Evolutionary conservation across 2,888 invertebrate genomes (phyloP), one percentile per base, ranked within the genome.

Genomic region (Pristionchus mayeri): DNA sequence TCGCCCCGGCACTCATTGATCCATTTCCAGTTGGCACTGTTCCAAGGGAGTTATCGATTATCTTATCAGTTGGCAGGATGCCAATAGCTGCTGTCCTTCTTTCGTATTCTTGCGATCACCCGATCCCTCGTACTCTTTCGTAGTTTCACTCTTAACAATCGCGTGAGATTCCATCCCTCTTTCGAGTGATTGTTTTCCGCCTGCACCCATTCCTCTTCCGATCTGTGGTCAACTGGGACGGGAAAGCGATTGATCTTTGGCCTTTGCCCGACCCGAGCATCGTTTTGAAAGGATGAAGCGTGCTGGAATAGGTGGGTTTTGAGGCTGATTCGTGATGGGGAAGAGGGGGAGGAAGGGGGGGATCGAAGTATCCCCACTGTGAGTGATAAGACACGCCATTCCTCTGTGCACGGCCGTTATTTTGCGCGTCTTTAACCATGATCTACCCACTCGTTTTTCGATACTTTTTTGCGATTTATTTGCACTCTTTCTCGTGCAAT

Each of bases 341-440:
- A 24, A 48, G 48, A 76, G n/a, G 48, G 24, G 50, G 24, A 24
- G 0, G 30, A 48, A 48, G 24, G 76, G n/a, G n/a, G 48, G 63
- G 50, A 50, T 76, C 76, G 27, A 76, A 76, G 48, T 76, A 76
- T 16, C n/a, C 63, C n/a, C n/a, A n/a, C n/a, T n/a, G n/a, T n/a
- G 30, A 52, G 71, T 71, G 71, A 71, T 71, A 71, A 71, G 71
- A 71, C 40, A 21, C 11, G 52, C 4, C 30, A 60, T 71, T 44
- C 78, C 78, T n/a, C 50, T 52, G 16, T 52, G 30, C 78, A n/a
- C 78, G 34, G 16, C 50, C 76, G 18, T 24, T 76, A 27, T 75
- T 75, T 48, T 75, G 60, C 78, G 63, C 79, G 24, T 85, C 84
- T 86, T 85, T 85, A 86, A 82, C 78, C 83, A 48, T 52, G 54